Evolutionary conservation across 2,888 invertebrate species (phyloP).

Genomic region (Sussaba pulchella): DNA sequence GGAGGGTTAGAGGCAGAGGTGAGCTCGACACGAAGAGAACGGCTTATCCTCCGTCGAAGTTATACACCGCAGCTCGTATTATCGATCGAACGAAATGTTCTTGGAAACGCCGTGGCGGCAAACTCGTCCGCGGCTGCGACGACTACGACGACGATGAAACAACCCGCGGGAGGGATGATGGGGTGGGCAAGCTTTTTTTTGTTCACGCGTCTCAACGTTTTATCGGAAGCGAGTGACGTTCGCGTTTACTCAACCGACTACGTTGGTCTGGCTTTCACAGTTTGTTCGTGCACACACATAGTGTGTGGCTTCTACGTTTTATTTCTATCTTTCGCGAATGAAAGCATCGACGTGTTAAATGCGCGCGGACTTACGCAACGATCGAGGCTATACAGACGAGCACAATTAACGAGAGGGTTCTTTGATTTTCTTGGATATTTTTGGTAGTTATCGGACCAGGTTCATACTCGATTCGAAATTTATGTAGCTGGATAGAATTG

Average conservation of each 20-base stretch:
- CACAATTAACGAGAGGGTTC: too few relatives aligned
- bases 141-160: slow-evolving; percentile 36
- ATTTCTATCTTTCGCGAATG: neutral
- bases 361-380: neutral
- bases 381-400: neutral
- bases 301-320: neutral
- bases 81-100: slow-evolving; percentile 79
- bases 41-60: slow-evolving; percentile 68
- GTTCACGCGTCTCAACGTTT: slow-evolving; percentile 47
- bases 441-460: too few relatives aligned
- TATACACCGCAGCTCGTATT: slow-evolving; percentile 70
- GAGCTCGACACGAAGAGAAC: slow-evolving; percentile 35
- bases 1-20: slow-evolving; percentile 11
- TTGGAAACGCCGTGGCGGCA: slow-evolving; percentile 71
- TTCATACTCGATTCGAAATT: too few relatives aligned
- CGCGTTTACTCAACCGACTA: slow-evolving; percentile 66
- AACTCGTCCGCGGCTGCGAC: slow-evolving; percentile 66
- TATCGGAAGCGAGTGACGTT: slow-evolving; percentile 55
- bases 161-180: too few relatives aligned
- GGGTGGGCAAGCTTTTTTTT: slow-evolving; percentile 32
- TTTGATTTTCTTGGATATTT: too few relatives aligned
- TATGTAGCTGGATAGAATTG: too few relatives aligned
- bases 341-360: neutral
- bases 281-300: slow-evolving; percentile 57
- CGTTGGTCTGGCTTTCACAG: slow-evolving; percentile 58